These are phyloP conservation scores for Boulengeromyrus knoepffleri DNA, from an alignment of 2,113 vertebrate species.

Conservation along the genomic window DNA sequence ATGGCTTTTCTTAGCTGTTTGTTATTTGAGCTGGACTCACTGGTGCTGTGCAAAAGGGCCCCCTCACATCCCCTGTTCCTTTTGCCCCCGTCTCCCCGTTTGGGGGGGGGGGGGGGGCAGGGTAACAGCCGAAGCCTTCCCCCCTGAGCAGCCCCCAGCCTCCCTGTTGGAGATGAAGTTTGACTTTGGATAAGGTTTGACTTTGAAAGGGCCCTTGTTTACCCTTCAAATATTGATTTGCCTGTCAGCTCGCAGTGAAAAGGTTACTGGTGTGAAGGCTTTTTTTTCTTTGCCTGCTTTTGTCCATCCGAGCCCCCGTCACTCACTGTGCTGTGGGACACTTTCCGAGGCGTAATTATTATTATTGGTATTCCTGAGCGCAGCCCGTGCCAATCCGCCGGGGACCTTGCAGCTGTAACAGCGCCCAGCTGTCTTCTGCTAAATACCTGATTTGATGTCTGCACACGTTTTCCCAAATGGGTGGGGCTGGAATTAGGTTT, in stretches of 20 bases:
- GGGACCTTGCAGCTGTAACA: background rate
- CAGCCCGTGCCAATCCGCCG: background rate
- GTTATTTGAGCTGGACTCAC: background rate
- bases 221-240: background rate
- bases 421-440: background rate
- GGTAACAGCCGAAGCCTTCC: background rate
- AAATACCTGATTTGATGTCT: background rate
- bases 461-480: background rate
- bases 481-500: background rate
- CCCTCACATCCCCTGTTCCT: background rate
- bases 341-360: background rate
- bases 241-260: background rate
- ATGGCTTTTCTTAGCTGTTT: background rate
- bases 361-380: background rate
- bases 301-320: background rate
- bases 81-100: background rate
- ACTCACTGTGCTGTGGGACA: background rate
- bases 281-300: background rate
- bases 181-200: conserved; percentile 6
- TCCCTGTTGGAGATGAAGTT: background rate
- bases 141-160: background rate
- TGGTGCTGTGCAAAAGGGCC: background rate
- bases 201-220: background rate
- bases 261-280: background rate
- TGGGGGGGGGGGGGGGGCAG: background rate